phyloP scores from a whole-genome alignment of 2,797 vertebrate species.

The Typhlichthys eigenmanni region DNA sequence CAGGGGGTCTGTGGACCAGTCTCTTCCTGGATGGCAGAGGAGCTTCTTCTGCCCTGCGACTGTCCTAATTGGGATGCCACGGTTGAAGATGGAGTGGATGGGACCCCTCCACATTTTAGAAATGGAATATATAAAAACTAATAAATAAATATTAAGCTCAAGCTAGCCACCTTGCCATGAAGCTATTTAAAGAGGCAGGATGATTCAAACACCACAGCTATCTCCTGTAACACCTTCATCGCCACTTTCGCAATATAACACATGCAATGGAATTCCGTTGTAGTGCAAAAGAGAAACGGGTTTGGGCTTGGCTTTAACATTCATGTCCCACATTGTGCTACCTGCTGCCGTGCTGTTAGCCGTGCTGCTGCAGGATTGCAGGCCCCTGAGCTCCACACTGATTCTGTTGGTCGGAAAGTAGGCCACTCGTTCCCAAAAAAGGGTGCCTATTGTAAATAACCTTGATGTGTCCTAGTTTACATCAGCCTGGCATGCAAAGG shows the following conservation, averaged over 20 bases:
- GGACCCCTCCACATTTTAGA: conserved; percentile 60
- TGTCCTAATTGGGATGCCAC: conserved; percentile 71
- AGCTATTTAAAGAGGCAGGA: conserved; percentile 58
- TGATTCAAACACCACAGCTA: conserved; percentile 31
- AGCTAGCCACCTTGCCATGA: conserved; percentile 53
- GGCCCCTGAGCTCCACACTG: conserved; percentile 29
- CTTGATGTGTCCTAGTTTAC: conserved; percentile 1
- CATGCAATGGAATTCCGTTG: conserved; percentile 8
- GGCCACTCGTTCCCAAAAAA: conserved; percentile 26
- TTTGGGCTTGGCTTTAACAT: conserved; percentile 9
- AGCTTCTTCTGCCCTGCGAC: conserved; percentile 58
- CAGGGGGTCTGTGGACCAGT: conserved; percentile 53
- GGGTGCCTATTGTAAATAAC: conserved; percentile 4
- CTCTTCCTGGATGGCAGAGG: conserved; percentile 46
- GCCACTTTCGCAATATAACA: conserved; percentile 50
- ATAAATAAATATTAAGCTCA: conserved; percentile 41
- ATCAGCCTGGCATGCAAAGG: not conserved
- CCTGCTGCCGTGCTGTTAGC: conserved; percentile 19
- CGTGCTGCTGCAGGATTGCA: conserved; percentile 30
- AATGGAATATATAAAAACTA: conserved; percentile 46
- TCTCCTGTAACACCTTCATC: conserved; percentile 51
- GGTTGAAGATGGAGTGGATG: conserved; percentile 64
- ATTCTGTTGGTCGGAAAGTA: conserved; percentile 27
- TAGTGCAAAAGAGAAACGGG: conserved; percentile 19
- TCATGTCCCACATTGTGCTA: conserved; percentile 11